Evolutionary conservation across 2,888 invertebrate genomes (phyloP), one percentile per base, ranked within the genome.

Genomic region (Apamea sordens): DNA sequence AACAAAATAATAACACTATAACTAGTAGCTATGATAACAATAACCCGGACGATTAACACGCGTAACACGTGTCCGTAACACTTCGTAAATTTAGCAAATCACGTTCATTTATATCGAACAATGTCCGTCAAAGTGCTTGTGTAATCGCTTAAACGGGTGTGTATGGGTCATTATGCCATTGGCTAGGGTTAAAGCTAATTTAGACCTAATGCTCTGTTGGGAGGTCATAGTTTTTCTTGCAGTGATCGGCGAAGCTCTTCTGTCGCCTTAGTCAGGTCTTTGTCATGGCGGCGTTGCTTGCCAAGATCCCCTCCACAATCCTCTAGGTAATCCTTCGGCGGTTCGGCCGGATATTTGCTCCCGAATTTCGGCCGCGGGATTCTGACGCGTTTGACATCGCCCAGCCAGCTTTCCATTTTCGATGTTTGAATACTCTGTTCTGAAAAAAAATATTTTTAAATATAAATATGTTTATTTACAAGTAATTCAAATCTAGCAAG

Each of bases 311-410:
- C 97, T 79, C 94, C 95, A 56, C 89, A 89, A 76, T 98, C 98
- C 84, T 98, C 98, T 89, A 98, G 97, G 94, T 98, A 98, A 93
- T 98, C 98, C 94, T 98, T 98, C 21, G 98, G 98, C 28, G 98
- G 98, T 91, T 98, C 98, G 80, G 97, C 98, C 78, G 98, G 98
- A 90, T 97, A 98, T 91, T 97, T 97, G 89, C 97, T 97, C 73
- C 97, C 98, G 92, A 98, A 98, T 97, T 98, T 98, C 10, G 98
- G 98, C 86, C 98, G 97, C 47, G 98, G 98, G 90, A 98, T 98
- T 89, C 98, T 97, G 84, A 98, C 98, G 88, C 98, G 97, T 94
- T 98, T 98, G 71, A 98, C 98, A 94, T 98, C 98, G 87, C 98
- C 98, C 91, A 98, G 95, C 98, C 98, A 98, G 89, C 98, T 98